Conservation (phyloP, 2,113 vertebrate species). For the Protobothrops flavoviridis region DNA sequence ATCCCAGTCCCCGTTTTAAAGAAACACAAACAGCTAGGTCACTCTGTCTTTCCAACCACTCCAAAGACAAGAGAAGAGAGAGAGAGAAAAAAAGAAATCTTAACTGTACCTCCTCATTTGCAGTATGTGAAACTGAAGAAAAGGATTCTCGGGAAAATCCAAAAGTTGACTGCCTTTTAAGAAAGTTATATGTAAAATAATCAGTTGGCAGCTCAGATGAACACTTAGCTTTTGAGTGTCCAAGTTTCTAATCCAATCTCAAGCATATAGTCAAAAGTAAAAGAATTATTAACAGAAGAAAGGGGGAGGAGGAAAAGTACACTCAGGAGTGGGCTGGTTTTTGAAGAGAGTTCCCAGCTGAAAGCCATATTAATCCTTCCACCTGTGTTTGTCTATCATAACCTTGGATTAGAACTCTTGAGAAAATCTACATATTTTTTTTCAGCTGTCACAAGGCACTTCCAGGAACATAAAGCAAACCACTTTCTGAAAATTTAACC, state of each 20-base stretch:
- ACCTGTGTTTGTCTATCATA: conserved; percentile 29
- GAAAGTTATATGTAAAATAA: background rate
- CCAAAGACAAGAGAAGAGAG: background rate
- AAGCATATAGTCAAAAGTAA: background rate
- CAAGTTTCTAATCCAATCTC: background rate
- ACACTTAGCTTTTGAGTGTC: background rate
- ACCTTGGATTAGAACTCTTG: background rate
- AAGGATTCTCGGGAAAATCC: background rate
- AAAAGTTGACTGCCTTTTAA: background rate
- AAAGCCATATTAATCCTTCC: conserved; percentile 1
- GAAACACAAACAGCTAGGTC: background rate
- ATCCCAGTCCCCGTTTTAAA: background rate
- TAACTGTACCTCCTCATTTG: background rate
- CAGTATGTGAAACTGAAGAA: background rate
- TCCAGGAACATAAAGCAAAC: background rate
- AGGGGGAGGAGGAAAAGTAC: conserved; percentile 4
- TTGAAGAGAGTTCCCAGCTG: background rate
- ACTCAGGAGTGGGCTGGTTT: background rate
- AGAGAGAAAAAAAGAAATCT: background rate
- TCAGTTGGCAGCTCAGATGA: background rate
- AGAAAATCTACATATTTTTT: conserved; percentile 42
- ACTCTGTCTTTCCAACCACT: background rate
- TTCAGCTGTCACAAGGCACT: conserved; percentile 34
- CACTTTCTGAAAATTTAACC: background rate
- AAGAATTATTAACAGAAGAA: background rate